These are phyloP conservation scores for Agrochola litura DNA, from an alignment of 2,888 invertebrate species.

Conservation along the genomic window DNA sequence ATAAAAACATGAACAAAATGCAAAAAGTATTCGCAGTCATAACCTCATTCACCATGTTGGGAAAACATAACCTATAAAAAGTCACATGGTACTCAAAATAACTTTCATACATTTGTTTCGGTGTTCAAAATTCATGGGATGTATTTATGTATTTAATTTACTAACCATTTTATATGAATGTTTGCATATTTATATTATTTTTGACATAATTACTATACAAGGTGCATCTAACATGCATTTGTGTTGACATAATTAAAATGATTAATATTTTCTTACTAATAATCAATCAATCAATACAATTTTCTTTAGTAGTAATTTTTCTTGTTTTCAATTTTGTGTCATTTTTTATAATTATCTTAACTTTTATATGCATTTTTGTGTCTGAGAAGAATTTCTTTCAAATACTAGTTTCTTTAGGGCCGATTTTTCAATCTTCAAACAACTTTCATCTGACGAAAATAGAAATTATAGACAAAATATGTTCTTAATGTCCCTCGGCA, in stretches of 20 bases:
- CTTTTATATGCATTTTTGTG: not conserved
- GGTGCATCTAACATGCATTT: not conserved
- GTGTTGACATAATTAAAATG: not conserved
- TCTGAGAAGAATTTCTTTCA: too few species aligned
- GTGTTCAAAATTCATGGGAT: slow-evolving; percentile 34
- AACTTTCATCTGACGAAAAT: not conserved
- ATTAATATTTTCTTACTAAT: not conserved
- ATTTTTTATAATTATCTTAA: too few species aligned
- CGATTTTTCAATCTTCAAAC: not conserved
- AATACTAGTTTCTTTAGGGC: not conserved
- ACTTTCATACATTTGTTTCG: slow-evolving; percentile 22
- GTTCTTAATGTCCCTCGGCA: too few species aligned
- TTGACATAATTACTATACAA: not conserved
- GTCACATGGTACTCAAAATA: slow-evolving; percentile 65
- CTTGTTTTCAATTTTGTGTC: too few species aligned
- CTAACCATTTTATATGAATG: slow-evolving; percentile 8
- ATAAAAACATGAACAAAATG: too few species aligned
- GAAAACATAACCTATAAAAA: slow-evolving; percentile 32
- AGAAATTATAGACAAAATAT: too few species aligned
- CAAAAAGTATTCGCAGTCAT: too few species aligned
- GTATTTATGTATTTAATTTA: slow-evolving; percentile 31
- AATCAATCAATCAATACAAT: not conserved
- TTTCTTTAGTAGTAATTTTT: not conserved
- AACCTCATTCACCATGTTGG: not conserved
- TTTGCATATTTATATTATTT: not conserved